Conservation (phyloP, 1,140 invertebrate genomes). For the Coboldia fuscipes region DNA sequence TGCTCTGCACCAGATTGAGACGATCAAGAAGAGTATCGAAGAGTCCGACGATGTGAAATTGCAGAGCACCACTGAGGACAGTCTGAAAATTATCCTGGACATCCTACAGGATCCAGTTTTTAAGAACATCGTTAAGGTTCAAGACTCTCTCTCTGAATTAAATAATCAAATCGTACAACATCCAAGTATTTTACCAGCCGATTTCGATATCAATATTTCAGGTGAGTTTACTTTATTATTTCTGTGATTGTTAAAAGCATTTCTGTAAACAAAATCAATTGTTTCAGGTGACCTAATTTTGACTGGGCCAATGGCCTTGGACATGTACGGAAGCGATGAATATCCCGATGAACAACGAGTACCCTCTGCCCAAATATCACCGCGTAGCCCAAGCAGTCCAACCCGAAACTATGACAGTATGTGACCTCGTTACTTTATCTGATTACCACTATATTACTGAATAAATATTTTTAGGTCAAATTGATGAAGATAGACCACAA, state of each 20-base stretch:
- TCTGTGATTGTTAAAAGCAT: too few species aligned
- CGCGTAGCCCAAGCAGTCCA: slow-evolving; percentile 21
- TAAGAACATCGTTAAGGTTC: slow-evolving; percentile 74
- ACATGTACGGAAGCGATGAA: slow-evolving; percentile 23
- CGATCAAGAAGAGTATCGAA: slow-evolving; percentile 52
- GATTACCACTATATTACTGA: too few species aligned
- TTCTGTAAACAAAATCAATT: too few species aligned
- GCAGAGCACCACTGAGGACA: slow-evolving; percentile 54
- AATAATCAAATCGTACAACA: slow-evolving; percentile 64
- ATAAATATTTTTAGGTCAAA: too few species aligned
- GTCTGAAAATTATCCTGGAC: slow-evolving; percentile 67
- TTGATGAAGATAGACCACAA: slow-evolving; percentile 32
- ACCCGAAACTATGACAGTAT: slow-evolving; percentile 10
- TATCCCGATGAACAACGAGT: slow-evolving; percentile 32
- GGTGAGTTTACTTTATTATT: too few species aligned
- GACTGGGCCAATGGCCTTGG: slow-evolving; percentile 27
- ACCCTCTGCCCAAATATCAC: slow-evolving; percentile 30
- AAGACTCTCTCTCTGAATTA: slow-evolving; percentile 63
- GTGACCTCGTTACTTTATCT: too few species aligned
- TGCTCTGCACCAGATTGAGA: slow-evolving; percentile 55
- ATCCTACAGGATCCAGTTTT: slow-evolving; percentile 84
- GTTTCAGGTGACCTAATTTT: slow-evolving; percentile 35
- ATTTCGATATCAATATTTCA: slow-evolving; percentile 57
- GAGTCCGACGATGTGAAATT: slow-evolving; percentile 48
- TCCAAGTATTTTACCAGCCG: slow-evolving; percentile 74